Evolutionary conservation across 2,888 invertebrate species (phyloP), one percentile per base, ranked within the genome.

Genomic region (Thecophora atra): DNA sequence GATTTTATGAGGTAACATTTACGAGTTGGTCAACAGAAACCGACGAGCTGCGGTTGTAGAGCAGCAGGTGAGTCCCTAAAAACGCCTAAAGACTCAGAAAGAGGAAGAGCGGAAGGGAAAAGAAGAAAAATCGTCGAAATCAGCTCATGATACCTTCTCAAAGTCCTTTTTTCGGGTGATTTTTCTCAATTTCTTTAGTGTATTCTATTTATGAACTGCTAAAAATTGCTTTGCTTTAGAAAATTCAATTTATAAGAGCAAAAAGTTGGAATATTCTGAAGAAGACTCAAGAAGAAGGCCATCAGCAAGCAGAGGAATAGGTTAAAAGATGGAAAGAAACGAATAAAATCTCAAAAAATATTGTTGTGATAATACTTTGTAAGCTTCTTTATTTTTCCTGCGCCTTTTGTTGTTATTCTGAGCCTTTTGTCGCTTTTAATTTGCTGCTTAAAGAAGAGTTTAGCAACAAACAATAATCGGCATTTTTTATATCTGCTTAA

Each of bases 241-340:
- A 54, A 54, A 37, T 17, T 19, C 28, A 67, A 67, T 67, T 67
- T 67, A 67, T 54, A 54, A 67, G 26, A 17, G 19, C 66, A 67
- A 67, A 67, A 54, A 67, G 52, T 67, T 67, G 30, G 66, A 7
- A 67, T 54, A 67, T 67, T 67, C 37, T 28, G 8, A 37, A 37
- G 37, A 8, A 37, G 37, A 15, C 7, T 26, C 15, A 13, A 26
- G 58, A 4, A 7, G 58, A 28, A 2, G 11, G n/a, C n/a, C n/a
- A n/a, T n/a, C n/a, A 37, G 37, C 1, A 37, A 37, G 37, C 6
- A 37, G 37, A 37, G 37, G 37, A 37, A 28, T n/a, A n/a, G n/a
- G n/a, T n/a, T n/a, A n/a, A n/a, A n/a, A n/a, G n/a, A n/a, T n/a
- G n/a, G n/a, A n/a, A n/a, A n/a, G n/a, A n/a, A n/a, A n/a, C n/a